Base-by-base conservation (phyloP, 2,888 invertebrate species). In the Agapetus fuscipes region DNA sequence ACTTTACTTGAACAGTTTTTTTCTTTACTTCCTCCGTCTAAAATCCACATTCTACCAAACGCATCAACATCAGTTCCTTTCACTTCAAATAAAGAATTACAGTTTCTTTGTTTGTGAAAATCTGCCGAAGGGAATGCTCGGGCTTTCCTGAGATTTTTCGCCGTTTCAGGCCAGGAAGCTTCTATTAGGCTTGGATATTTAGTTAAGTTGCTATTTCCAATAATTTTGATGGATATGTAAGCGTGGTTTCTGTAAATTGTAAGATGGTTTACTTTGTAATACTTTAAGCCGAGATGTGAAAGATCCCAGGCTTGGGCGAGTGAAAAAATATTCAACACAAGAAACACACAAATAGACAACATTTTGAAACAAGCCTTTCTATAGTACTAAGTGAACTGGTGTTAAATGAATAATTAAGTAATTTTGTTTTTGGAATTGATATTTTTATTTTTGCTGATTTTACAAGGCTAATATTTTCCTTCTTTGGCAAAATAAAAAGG, bases 1-100 rank as follows among this genome's bases (percentile, higher is more conserved):
- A 70, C 51, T 54, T 66, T 66, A 2, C 64, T 57, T 1, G 50
- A 41, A 47, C 66, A 66, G 14, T 51, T 45, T 3, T 14, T 34
- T 15, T 43, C 24, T 11, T 44, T 39, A 28, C 54, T 56, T 3
- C 67, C 62, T 36, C 54, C 55, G 46, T 69, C 68, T 43, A 70
- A 49, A 31, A 66, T 52, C 66, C 68, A 70, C 12, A 70, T 52
- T 45, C 62, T 57, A 11, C 61, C 59, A 24, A 55, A 55, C 10
- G 45, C 42, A 41, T 68, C 66, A n/a, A 61, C 46, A 28, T 61
- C 62, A 17, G 65, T 36, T 3, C 58, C 58, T 11, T 61, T 53
- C 3, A 57, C 60, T 24, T 62, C 61, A 49, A 61, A 59, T 2
- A 66, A 48, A 37, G 54, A 47, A 3, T 52, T 37, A 39, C 66